Conservation (phyloP, 1,140 invertebrate species). For the Drosophila watanabei region DNA sequence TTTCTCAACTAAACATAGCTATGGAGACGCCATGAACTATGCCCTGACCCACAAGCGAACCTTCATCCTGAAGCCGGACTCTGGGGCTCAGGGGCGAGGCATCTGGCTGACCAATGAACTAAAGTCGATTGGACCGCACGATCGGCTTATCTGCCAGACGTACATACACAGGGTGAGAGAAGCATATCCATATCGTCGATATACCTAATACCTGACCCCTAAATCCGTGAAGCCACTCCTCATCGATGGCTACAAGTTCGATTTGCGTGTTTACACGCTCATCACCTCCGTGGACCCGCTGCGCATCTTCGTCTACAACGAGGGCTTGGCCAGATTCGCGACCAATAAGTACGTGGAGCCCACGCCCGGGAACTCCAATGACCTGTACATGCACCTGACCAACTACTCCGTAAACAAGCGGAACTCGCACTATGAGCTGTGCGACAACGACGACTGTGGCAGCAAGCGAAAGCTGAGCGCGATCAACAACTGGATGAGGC, state of each 20-base stretch:
- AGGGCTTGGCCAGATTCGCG: constrained; percentile 96
- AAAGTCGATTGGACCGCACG: constrained; percentile 91
- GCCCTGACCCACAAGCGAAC: constrained; percentile 89
- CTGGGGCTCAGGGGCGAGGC: constrained; percentile 94
- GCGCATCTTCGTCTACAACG: constrained; percentile 97
- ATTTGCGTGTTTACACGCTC: constrained; percentile 96
- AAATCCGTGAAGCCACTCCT: constrained; percentile 89
- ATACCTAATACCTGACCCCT: not conserved
- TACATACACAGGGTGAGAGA: constrained; percentile 87
- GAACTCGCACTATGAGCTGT: constrained; percentile 90
- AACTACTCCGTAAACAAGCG: constrained; percentile 99
- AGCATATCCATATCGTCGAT: not conserved
- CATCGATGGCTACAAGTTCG: constrained; percentile 99
- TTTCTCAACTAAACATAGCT: constrained; percentile 32
- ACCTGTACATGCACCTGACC: constrained; percentile 98
- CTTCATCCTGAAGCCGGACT: constrained; percentile 95
- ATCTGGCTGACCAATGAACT: constrained; percentile 92
- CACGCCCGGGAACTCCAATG: constrained; percentile 91
- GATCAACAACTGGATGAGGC: constrained; percentile 90
- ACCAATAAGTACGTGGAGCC: constrained; percentile 94
- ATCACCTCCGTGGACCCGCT: constrained; percentile 98
- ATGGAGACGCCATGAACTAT: constrained; percentile 80
- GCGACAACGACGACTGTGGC: constrained; percentile 89
- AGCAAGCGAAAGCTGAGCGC: constrained; percentile 95
- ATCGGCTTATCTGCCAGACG: constrained; percentile 94